phyloP scores from a whole-genome alignment of 1,140 invertebrate genomes.

The Acyrthosiphon pisum region DNA sequence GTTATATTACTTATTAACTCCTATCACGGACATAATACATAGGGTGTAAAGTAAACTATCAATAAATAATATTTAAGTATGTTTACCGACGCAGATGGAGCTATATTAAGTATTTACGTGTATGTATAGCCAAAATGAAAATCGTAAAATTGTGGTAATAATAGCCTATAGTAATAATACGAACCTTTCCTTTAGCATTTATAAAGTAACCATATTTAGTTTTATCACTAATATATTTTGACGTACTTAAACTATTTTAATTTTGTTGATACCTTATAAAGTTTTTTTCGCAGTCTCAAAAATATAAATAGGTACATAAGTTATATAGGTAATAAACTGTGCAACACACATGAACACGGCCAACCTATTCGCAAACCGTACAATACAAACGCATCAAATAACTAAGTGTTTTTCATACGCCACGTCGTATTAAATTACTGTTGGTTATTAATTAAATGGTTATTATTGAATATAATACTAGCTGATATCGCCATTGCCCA shows the following conservation, averaged over 20 bases:
- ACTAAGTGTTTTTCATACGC: background rate
- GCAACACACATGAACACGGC: background rate
- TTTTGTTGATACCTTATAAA: background rate
- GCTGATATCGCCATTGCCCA: no score
- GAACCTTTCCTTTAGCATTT: background rate
- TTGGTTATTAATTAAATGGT: background rate
- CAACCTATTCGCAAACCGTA: background rate
- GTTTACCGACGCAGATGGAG: background rate
- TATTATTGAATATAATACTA: background rate
- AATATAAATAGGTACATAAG: background rate
- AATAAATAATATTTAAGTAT: background rate
- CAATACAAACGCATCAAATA: background rate
- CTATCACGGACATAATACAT: background rate
- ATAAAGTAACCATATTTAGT: background rate
- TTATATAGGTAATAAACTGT: background rate
- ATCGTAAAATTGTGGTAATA: background rate
- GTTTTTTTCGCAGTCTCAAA: background rate
- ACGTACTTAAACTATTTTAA: background rate
- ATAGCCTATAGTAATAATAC: background rate
- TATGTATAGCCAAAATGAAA: background rate
- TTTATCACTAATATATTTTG: background rate
- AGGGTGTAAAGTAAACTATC: background rate
- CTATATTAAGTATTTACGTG: background rate
- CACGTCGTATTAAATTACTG: background rate
- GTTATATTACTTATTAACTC: background rate